Conservation (phyloP, 2,797 vertebrate genomes). For the Pangasius djambal region DNA sequence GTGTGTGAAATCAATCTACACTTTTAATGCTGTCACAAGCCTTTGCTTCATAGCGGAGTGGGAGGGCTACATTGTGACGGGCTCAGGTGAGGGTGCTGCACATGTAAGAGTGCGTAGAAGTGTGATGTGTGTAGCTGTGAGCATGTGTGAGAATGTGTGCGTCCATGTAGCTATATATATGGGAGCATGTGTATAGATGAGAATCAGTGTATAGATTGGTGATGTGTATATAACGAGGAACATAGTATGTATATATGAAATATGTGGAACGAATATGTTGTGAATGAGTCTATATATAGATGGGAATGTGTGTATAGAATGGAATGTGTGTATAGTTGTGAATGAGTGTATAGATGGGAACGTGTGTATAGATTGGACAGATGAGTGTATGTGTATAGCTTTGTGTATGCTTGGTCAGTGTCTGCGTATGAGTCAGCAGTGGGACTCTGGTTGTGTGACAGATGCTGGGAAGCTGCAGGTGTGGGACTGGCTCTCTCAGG, state of each 20-base stretch:
- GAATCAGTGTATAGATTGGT: background rate
- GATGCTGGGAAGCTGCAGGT: constrained; percentile 84
- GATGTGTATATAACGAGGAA: background rate
- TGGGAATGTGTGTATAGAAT: background rate
- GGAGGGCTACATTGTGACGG: constrained; percentile 76
- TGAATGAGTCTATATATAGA: background rate
- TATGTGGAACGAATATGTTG: too few relatives aligned
- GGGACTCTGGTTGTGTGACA: constrained; percentile 56
- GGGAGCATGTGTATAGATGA: background rate
- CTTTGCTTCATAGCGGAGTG: constrained; percentile 77
- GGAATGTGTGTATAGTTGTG: too few relatives aligned
- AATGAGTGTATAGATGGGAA: background rate
- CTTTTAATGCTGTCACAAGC: constrained; percentile 79
- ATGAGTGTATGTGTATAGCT: background rate
- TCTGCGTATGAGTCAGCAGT: background rate
- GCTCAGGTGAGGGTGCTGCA: constrained; percentile 71
- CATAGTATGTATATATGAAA: background rate
- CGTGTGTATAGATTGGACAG: background rate
- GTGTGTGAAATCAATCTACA: constrained; percentile 83
- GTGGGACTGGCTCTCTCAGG: constrained; percentile 79
- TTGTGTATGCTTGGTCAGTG: constrained; percentile 16
- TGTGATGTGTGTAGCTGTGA: background rate
- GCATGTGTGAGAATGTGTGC: background rate
- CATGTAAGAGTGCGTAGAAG: background rate
- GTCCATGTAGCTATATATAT: background rate